Evolutionary conservation across 2,113 vertebrate species (phyloP).

Genomic region (Zosterops borbonicus): DNA sequence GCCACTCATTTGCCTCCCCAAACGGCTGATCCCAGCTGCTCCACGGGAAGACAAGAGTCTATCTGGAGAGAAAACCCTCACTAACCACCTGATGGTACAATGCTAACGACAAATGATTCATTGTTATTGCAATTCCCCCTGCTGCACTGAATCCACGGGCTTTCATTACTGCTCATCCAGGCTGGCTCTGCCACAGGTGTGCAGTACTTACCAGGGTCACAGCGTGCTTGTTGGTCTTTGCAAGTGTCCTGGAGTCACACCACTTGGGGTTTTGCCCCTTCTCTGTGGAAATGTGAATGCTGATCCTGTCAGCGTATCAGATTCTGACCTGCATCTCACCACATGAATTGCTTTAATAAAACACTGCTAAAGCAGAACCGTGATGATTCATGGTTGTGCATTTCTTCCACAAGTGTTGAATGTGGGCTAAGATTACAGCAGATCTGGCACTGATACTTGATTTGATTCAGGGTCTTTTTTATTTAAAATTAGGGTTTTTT

Average conservation of each 20-base stretch:
- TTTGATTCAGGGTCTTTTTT: neutral
- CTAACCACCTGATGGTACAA: slow-evolving; percentile 7
- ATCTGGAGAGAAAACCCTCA: neutral
- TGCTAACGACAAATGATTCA: neutral
- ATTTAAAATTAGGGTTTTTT: neutral
- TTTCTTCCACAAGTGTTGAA: neutral
- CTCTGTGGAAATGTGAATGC: neutral
- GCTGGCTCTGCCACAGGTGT: neutral
- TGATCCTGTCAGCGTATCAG: neutral
- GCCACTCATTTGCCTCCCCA: neutral
- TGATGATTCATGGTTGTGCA: neutral
- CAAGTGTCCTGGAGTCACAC: neutral
- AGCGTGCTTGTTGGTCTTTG: neutral
- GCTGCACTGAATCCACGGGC: neutral
- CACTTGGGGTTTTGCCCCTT: neutral
- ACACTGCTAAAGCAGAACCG: neutral
- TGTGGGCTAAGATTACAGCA: neutral
- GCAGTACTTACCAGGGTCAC: neutral
- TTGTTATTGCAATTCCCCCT: neutral
- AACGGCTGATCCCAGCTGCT: slow-evolving; percentile 23
- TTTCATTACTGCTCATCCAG: neutral
- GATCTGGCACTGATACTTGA: neutral
- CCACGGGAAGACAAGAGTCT: neutral
- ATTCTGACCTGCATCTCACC: neutral
- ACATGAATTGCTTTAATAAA: neutral